Conservation (phyloP, 2,888 invertebrate genomes). For the Strigamia transsilvanica region DNA sequence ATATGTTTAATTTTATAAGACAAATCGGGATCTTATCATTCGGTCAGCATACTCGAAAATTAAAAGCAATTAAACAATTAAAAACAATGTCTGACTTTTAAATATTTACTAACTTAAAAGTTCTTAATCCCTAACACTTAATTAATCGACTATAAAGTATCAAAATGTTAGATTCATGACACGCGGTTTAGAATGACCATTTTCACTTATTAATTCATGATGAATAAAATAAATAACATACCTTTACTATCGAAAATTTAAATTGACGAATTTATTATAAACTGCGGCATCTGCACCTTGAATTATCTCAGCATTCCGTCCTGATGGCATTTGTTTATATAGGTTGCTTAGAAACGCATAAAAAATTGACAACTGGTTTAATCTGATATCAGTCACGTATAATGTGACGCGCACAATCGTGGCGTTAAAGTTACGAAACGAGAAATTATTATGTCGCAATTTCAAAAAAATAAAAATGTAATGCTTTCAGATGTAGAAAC, state of each 20-base stretch:
- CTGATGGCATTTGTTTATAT: not conserved
- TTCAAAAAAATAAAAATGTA: too few species aligned
- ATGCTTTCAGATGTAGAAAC: too few species aligned
- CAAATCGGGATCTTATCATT: too few species aligned
- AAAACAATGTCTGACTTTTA: not conserved
- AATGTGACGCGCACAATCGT: too few species aligned
- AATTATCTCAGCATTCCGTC: not conserved
- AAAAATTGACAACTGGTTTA: too few species aligned
- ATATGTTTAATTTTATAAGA: too few species aligned
- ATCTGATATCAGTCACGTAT: too few species aligned
- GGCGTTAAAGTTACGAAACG: too few species aligned
- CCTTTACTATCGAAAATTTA: not conserved
- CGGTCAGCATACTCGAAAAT: too few species aligned
- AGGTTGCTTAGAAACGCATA: not conserved
- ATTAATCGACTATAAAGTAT: not conserved
- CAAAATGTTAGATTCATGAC: not conserved
- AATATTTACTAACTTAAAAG: not conserved
- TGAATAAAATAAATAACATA: not conserved
- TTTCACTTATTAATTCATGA: not conserved
- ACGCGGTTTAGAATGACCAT: not conserved
- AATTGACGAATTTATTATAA: slow-evolving; percentile 1
- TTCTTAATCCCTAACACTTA: not conserved
- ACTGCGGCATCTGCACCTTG: not conserved
- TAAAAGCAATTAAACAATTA: too few species aligned
- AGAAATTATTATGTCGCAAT: too few species aligned